These are phyloP conservation scores for Sminthurides bifidus DNA, from an alignment of 1,140 invertebrate species.

Conservation along the genomic window DNA sequence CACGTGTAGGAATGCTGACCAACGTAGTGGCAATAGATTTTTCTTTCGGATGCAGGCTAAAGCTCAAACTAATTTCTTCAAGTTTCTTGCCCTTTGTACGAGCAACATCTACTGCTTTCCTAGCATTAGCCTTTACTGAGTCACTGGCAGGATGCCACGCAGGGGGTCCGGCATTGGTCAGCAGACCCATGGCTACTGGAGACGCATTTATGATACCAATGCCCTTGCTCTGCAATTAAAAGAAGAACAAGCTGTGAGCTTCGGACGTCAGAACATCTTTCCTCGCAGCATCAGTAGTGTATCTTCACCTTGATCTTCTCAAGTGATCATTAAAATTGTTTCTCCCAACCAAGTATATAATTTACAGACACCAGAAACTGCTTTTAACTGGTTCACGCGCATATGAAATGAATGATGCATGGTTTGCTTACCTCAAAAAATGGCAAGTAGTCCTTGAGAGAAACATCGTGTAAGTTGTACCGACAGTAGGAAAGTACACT, in stretches of 20 bases:
- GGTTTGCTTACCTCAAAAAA: constrained; percentile 59
- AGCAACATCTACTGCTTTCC: constrained; percentile 37
- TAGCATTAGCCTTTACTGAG: constrained; percentile 48
- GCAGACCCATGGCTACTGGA: constrained; percentile 63
- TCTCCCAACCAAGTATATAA: too few relatives aligned
- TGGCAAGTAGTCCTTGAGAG: constrained; percentile 56
- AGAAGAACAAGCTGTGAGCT: too few relatives aligned
- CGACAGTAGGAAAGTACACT: constrained; percentile 66
- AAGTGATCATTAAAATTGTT: too few relatives aligned
- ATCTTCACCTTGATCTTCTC: too few relatives aligned
- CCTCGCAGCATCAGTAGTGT: too few relatives aligned
- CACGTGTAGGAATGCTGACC: constrained; percentile 21
- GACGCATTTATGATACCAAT: constrained; percentile 75
- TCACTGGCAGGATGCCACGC: constrained; percentile 69
- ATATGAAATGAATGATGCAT: too few relatives aligned
- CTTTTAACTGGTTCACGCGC: neutral
- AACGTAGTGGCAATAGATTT: constrained; percentile 25
- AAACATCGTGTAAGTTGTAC: constrained; percentile 64
- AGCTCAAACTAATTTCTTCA: constrained; percentile 18
- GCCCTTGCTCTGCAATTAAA: constrained; percentile 49
- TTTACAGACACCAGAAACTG: neutral
- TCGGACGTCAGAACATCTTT: too few relatives aligned
- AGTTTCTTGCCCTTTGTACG: constrained; percentile 21
- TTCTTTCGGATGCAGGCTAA: constrained; percentile 14
- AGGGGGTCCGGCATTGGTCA: constrained; percentile 61